A percentile compares a stretch with the other conserved stretches of the same genome.
These are phyloP conservation scores for Dromiciops gliroides DNA, from an alignment of 2,113 vertebrate genomes.

Conservation along the genomic window DNA sequence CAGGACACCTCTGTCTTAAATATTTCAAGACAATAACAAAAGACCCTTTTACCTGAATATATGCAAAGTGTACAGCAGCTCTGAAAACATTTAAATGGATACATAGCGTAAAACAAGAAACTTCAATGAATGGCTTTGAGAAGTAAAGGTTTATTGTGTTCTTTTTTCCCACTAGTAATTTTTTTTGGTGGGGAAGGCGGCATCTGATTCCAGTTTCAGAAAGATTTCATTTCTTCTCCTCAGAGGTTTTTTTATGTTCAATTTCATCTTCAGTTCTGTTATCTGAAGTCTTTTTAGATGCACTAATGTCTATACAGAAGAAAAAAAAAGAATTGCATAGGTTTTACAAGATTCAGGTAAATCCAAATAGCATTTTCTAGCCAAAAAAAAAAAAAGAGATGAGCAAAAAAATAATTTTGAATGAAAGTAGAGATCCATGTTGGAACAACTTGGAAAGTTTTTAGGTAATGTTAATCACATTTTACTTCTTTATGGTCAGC, in stretches of 20 bases:
- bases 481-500: slow-evolving; percentile 49
- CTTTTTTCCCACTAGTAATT: slow-evolving; percentile 29
- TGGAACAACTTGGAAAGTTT: not conserved
- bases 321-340: slow-evolving; percentile 40
- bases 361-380: not conserved
- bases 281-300: slow-evolving; percentile 69
- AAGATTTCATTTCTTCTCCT: slow-evolving; percentile 78
- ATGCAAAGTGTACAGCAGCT: slow-evolving; percentile 60
- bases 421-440: not conserved
- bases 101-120: slow-evolving; percentile 50
- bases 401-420: not conserved
- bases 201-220: slow-evolving; percentile 65
- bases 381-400: not conserved
- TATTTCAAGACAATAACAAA: slow-evolving; percentile 68
- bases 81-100: slow-evolving; percentile 54
- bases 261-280: slow-evolving; percentile 67
- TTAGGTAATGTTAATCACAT: slow-evolving; percentile 31
- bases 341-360: slow-evolving; percentile 35
- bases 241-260: slow-evolving; percentile 69
- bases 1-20: slow-evolving; percentile 70
- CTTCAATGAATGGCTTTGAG: slow-evolving; percentile 65
- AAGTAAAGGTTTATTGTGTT: slow-evolving; percentile 61
- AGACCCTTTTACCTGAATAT: slow-evolving; percentile 68
- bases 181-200: slow-evolving; percentile 38
- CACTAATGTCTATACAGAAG: slow-evolving; percentile 68